Base-by-base conservation (phyloP, 1,140 invertebrate genomes). In the Trissolcus basalis region DNA sequence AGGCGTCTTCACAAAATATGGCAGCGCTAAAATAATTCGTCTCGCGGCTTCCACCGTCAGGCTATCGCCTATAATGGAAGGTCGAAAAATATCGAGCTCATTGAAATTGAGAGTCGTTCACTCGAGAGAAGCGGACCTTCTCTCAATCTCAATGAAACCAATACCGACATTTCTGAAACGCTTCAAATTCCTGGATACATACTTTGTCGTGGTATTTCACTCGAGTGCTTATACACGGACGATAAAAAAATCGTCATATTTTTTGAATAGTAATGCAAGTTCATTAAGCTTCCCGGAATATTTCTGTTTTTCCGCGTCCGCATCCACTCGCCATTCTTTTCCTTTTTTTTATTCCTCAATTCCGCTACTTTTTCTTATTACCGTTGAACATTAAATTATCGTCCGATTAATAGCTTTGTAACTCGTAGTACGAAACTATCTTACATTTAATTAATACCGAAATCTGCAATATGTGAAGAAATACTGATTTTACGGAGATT, bases 61-160 rank as follows among this genome's bases (percentile, higher is more conserved):
- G 1, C 43, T 8, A 50, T 58, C 43, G 32, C 58, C 51, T 35
- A 59, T 58, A 64, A 64, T 59, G 70, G 70, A 60, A 60, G 54
- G 36, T 55, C 43, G 44, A 35, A 73, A 27, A 65, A 60, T 65
- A 67, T 73, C 39, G 49, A 36, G 54, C 61, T 67, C 70, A 61
- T 55, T 55, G 70, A 60, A 59, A 65, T 74, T 47, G 63, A 74
- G 58, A 68, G 58, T 13, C 63, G 61, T 56, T 58, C 43, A 50
- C 44, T 56, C 56, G 63, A 74, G 63, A 74, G 58, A 73, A 74
- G 61, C 48, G 71, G 32, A 58, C 60, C 54, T 64, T 58, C 69
- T 54, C 54, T 64, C 60, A 64, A 58, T 64, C 59, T 59, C 53
- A 64, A 72, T 72, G 48, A 61, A 60, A 67, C 70, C 55, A 45